Evolutionary conservation across 2,888 invertebrate genomes (phyloP).

Genomic region (Macrophya alboannulata): DNA sequence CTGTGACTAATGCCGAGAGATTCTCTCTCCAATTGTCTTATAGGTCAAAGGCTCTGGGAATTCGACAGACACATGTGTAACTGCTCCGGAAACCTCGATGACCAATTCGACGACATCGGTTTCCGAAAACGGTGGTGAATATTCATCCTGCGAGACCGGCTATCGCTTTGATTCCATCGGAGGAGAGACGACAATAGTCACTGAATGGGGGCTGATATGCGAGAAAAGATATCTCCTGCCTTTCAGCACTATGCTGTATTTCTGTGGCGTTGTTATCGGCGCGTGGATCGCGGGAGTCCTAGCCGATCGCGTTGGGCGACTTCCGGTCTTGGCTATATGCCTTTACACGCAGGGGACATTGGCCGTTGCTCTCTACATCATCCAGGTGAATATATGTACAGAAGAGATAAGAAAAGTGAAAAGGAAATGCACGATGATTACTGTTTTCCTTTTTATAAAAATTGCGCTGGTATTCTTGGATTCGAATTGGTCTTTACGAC

Average conservation of each 20-base stretch:
- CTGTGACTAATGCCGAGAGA: neutral
- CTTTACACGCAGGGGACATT: slow-evolving; percentile 78
- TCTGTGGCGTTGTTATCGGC: slow-evolving; percentile 78
- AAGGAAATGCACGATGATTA: neutral
- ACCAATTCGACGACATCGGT: slow-evolving; percentile 62
- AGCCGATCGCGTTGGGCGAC: slow-evolving; percentile 79
- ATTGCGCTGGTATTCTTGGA: neutral
- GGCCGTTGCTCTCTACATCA: slow-evolving; percentile 74
- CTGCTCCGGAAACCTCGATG: slow-evolving; percentile 64
- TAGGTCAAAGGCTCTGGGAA: slow-evolving; percentile 47
- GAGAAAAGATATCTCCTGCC: slow-evolving; percentile 74
- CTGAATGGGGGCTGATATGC: slow-evolving; percentile 79
- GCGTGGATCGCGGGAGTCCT: slow-evolving; percentile 78
- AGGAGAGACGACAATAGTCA: slow-evolving; percentile 71
- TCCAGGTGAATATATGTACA: slow-evolving; percentile 69
- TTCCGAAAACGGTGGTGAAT: slow-evolving; percentile 58
- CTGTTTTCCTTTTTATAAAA: neutral
- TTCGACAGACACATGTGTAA: slow-evolving; percentile 41
- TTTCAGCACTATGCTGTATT: slow-evolving; percentile 77
- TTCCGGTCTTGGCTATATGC: slow-evolving; percentile 78
- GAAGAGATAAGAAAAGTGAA: too few species aligned
- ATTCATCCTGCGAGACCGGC: slow-evolving; percentile 64
- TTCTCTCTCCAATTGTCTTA: neutral
- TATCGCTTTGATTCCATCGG: slow-evolving; percentile 70
- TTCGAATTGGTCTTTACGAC: neutral